Evolutionary conservation across 1,140 invertebrate genomes (phyloP).

Genomic region (Drosophila equinoxialis): DNA sequence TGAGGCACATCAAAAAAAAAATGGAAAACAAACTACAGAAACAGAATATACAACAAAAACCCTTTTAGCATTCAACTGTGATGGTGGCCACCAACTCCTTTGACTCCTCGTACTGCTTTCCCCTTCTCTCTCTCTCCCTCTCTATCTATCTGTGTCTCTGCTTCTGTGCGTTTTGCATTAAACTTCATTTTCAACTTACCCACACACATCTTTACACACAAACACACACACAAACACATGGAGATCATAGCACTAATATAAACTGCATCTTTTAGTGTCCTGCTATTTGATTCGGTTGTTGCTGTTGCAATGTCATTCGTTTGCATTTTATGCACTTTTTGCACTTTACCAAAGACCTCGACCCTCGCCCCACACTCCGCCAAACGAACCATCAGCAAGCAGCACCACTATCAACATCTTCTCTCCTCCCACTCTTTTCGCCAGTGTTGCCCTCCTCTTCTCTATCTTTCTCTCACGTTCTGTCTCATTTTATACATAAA

Average conservation of each 20-base stretch:
- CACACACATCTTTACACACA: constrained; percentile 47
- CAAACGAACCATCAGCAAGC: no score
- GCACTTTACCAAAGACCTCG: constrained; percentile 60
- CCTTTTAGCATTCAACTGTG: constrained; percentile 75
- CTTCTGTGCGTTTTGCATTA: constrained; percentile 70
- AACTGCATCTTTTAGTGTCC: constrained; percentile 61
- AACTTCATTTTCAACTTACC: constrained; percentile 74
- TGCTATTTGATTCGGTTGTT: constrained; percentile 57
- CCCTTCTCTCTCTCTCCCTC: constrained; percentile 14
- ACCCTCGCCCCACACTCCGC: background rate
- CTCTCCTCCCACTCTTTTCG: background rate
- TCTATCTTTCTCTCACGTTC: background rate
- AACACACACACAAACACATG: constrained; percentile 27
- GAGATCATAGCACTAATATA: constrained; percentile 26
- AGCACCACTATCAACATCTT: background rate
- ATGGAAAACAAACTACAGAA: constrained; percentile 13
- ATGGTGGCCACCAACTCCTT: constrained; percentile 53
- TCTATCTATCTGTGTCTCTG: constrained; percentile 25
- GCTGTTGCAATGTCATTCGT: constrained; percentile 77
- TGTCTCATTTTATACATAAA: constrained; percentile 59
- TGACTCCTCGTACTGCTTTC: constrained; percentile 1
- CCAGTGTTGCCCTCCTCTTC: background rate
- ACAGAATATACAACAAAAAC: constrained; percentile 56
- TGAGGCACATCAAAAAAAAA: constrained; percentile 65
- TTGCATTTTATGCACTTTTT: constrained; percentile 72